These are phyloP conservation scores for Antheraea pernyi DNA, from an alignment of 1,140 invertebrate species.

Conservation along the genomic window DNA sequence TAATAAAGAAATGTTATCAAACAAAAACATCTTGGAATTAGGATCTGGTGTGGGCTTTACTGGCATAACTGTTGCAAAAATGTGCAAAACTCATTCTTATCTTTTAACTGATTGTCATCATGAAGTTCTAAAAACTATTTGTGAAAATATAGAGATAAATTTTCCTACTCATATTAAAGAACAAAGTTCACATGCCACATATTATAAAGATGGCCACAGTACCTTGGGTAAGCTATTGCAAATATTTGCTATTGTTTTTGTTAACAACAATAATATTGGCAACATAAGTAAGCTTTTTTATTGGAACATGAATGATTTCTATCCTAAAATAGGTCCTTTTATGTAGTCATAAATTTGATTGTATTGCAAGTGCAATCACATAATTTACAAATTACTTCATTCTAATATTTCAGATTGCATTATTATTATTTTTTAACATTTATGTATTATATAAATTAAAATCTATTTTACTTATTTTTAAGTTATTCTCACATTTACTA, in stretches of 20 bases:
- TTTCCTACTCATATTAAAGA: conserved; percentile 32
- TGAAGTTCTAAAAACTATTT: conserved; percentile 54
- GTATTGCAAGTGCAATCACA: no score
- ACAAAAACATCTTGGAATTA: conserved; percentile 59
- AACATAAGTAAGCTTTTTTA: no score
- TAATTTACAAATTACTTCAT: no score
- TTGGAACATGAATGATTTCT: no score
- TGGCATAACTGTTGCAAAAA: conserved; percentile 55
- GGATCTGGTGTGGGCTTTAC: conserved; percentile 70
- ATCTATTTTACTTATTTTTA: no score
- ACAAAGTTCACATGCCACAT: conserved; percentile 12
- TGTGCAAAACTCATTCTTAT: conserved; percentile 48
- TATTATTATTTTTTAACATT: no score
- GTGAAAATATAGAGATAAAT: conserved; percentile 59
- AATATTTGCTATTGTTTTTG: neutral
- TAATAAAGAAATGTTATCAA: conserved; percentile 44
- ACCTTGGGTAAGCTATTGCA: conserved; percentile 37
- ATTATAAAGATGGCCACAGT: conserved; percentile 25
- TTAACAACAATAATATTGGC: neutral
- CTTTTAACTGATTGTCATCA: conserved; percentile 56
- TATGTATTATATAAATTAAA: no score
- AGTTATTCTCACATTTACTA: neutral
- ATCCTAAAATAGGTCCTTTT: no score
- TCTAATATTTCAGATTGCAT: no score
- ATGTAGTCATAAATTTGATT: no score